Base-by-base conservation (phyloP, 2,113 vertebrate species). In the Rhinolophus sinicus region DNA sequence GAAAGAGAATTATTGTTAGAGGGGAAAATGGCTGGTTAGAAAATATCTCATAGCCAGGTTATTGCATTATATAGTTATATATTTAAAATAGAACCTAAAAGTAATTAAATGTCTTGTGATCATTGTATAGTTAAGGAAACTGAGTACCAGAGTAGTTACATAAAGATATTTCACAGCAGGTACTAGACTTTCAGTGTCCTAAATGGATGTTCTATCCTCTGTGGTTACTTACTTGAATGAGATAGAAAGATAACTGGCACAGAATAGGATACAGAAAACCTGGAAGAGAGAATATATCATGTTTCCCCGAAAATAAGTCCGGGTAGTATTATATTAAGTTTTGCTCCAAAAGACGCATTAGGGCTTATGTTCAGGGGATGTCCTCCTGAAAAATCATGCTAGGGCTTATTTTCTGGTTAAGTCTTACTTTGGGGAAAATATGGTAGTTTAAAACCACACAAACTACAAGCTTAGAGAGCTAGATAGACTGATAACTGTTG, bases 11-110 rank as follows among this genome's bases (percentile, higher is more conserved):
- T 67, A 35, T 62, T 69, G 14, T 90, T 87, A 87, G 69, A 95
- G 52, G 60, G 24, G 76, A 84, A 82, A 64, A 50, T 70, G 75
- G 1, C 40, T 80, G 24, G 15, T 33, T 60, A 73, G 24, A 64
- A 83, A 14, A n/a, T 96, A 19, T n/a, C 40, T 75, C 62, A 13
- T 67, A 78, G 24, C 3, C 26, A 88, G 4, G 28, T 94, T 95
- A 78, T 44, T 73, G 33, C 50, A 10, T 88, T 76, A 78, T 1
- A 28, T 33, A 76, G 38, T 69, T 65, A 83, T 87, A 82, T 72
- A 77, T 88, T 93, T 93, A 75, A 95, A 93, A 90, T 58, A 86
- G n/a, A 93, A 81, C 11, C 80, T 82, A 60, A 75, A 90, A 81
- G 35, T 82, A 93, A 21, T 69, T 87, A 72, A 83, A n/a, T 85